Evolutionary conservation across 2,797 vertebrate genomes (phyloP).

Genomic region (Xenentodon cancila): DNA sequence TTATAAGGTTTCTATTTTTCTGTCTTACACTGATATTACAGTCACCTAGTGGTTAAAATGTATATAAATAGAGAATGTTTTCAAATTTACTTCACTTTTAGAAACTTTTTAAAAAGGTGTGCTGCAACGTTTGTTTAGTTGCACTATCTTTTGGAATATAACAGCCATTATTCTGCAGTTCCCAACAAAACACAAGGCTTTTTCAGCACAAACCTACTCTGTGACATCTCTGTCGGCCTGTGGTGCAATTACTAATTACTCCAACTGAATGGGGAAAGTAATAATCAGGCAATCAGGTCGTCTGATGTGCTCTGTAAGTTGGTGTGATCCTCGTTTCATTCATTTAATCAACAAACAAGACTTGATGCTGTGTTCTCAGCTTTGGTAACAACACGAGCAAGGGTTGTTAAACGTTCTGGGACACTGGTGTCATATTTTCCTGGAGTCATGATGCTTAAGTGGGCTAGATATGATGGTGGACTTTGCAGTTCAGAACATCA

Average conservation of each 20-base stretch:
- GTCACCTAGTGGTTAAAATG: no score
- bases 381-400: conserved; percentile 13
- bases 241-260: conserved; percentile 37
- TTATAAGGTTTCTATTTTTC: neutral
- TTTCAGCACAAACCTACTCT: neutral
- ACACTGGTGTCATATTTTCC: conserved; percentile 5
- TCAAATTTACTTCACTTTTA: neutral
- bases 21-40: no score
- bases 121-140: neutral
- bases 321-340: conserved; percentile 58
- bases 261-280: conserved; percentile 57
- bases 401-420: conserved; percentile 34
- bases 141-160: conserved; percentile 2
- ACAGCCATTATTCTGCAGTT: neutral
- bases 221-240: conserved; percentile 26
- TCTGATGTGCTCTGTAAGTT: conserved; percentile 51
- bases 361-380: conserved; percentile 18
- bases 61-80: neutral
- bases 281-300: conserved; percentile 47
- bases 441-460: conserved; percentile 18
- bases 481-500: conserved; percentile 9
- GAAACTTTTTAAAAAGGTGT: conserved; percentile 8
- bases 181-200: conserved; percentile 3
- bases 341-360: conserved; percentile 54
- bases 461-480: conserved; percentile 25